Evolutionary conservation across 2,888 invertebrate genomes (phyloP).

Genomic region (Drosophila differens): DNA sequence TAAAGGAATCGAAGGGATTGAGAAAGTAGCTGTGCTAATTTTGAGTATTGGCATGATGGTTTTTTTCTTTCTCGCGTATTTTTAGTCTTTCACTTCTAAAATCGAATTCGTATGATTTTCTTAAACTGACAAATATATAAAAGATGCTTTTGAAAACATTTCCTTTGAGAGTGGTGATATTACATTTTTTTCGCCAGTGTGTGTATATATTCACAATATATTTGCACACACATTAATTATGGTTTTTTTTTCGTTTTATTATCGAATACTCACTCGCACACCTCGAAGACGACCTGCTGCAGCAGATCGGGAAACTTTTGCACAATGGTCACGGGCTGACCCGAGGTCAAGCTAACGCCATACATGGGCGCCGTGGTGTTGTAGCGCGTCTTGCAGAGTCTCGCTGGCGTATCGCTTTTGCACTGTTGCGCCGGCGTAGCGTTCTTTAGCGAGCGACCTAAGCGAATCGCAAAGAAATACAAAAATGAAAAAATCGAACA

Average conservation of each 20-base stretch:
- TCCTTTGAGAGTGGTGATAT: not conserved
- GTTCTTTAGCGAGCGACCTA: slow-evolving; percentile 85
- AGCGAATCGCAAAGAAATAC: not conserved
- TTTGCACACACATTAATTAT: not conserved
- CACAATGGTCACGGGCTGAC: slow-evolving; percentile 96
- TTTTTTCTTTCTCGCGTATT: not conserved
- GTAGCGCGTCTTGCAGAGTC: slow-evolving; percentile 94
- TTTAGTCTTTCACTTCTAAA: not conserved
- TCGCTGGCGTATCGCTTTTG: slow-evolving; percentile 88
- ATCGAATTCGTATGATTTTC: not conserved
- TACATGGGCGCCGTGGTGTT: slow-evolving; percentile 98
- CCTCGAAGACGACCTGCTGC: slow-evolving; percentile 96
- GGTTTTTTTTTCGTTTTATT: not conserved
- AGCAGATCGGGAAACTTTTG: slow-evolving; percentile 96
- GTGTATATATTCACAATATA: not conserved
- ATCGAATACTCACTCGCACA: slow-evolving; percentile 91
- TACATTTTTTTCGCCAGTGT: not conserved
- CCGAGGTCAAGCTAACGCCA: slow-evolving; percentile 96
- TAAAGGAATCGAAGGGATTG: not conserved
- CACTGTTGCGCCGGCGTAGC: slow-evolving; percentile 83
- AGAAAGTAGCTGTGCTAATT: not conserved
- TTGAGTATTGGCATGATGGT: not conserved
- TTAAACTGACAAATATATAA: not conserved
- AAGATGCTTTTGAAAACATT: not conserved
- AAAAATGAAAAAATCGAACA: not conserved